phyloP scores from a whole-genome alignment of 2,888 invertebrate genomes.

The Agrochola macilenta region DNA sequence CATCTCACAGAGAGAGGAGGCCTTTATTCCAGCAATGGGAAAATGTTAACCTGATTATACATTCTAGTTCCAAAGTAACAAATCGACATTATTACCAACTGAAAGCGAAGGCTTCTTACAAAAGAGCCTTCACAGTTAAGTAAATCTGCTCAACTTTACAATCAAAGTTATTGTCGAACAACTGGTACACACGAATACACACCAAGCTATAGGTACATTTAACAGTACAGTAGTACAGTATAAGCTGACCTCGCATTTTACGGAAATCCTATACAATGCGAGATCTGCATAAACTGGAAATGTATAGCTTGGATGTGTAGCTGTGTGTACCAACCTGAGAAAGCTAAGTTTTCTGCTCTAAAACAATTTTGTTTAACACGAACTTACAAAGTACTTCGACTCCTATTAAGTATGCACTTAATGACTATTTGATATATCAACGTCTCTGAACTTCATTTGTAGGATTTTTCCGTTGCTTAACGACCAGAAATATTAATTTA shows the following conservation, averaged over 20 bases:
- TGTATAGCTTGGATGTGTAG: no score
- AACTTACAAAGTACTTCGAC: not conserved
- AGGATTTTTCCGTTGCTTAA: constrained; percentile 10
- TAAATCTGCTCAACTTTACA: not conserved
- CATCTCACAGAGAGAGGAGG: not conserved
- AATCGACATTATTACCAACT: not conserved
- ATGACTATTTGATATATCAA: constrained; percentile 1
- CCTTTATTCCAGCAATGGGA: not conserved
- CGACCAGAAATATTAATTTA: constrained; percentile 9
- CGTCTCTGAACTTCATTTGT: constrained; percentile 16
- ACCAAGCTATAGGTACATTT: no score
- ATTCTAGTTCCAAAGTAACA: not conserved
- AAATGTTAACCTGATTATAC: not conserved
- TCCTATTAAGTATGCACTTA: not conserved
- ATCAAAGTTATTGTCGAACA: not conserved
- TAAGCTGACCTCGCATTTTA: no score
- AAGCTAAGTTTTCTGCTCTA: not conserved
- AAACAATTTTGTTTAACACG: not conserved
- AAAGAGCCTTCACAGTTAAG: not conserved
- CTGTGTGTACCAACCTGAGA: not conserved
- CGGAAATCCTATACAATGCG: no score
- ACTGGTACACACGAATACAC: no score
- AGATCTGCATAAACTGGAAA: no score
- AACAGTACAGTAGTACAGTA: no score
- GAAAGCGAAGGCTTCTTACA: not conserved